A percentile compares a stretch with the other conserved stretches of the same genome.
Evolutionary conservation across 1,140 invertebrate species (phyloP).

Genomic region (Macrocentrus cingulum): DNA sequence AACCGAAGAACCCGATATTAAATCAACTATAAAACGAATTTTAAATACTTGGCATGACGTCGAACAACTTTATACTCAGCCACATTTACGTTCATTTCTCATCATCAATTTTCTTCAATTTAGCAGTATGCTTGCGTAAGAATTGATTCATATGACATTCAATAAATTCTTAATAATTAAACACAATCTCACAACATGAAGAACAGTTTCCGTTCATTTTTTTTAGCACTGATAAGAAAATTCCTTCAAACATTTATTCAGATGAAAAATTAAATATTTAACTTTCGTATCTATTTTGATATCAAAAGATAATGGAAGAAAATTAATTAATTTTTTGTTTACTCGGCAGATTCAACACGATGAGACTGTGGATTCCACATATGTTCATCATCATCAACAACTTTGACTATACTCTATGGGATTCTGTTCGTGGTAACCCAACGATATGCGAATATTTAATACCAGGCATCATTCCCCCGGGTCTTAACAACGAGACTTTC

Average conservation of each 20-base stretch:
- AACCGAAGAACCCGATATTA: slow-evolving; percentile 25
- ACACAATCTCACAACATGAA: no score
- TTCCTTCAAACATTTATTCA: no score
- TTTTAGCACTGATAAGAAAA: no score
- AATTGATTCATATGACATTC: slow-evolving; percentile 14
- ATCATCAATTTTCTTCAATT: slow-evolving; percentile 50
- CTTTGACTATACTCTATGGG: slow-evolving; percentile 36
- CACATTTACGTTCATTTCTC: slow-evolving; percentile 39
- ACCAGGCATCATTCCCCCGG: slow-evolving; percentile 19
- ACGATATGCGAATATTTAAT: slow-evolving; percentile 52
- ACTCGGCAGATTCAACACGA: slow-evolving; percentile 48
- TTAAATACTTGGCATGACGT: slow-evolving; percentile 38
- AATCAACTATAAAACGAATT: slow-evolving; percentile 36
- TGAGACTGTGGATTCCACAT: slow-evolving; percentile 57
- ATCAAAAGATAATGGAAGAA: no score
- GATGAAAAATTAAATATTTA: no score
- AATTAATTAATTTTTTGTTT: no score
- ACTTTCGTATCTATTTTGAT: no score
- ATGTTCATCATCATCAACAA: slow-evolving; percentile 54
- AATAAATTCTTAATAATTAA: not conserved
- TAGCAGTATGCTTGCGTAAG: slow-evolving; percentile 51
- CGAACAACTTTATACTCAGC: slow-evolving; percentile 39
- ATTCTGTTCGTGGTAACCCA: slow-evolving; percentile 35
- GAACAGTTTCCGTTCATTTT: no score
- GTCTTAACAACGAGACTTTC: slow-evolving; percentile 20